phyloP scores from a whole-genome alignment of 2,888 invertebrate genomes.

The Zelleria hepariella region DNA sequence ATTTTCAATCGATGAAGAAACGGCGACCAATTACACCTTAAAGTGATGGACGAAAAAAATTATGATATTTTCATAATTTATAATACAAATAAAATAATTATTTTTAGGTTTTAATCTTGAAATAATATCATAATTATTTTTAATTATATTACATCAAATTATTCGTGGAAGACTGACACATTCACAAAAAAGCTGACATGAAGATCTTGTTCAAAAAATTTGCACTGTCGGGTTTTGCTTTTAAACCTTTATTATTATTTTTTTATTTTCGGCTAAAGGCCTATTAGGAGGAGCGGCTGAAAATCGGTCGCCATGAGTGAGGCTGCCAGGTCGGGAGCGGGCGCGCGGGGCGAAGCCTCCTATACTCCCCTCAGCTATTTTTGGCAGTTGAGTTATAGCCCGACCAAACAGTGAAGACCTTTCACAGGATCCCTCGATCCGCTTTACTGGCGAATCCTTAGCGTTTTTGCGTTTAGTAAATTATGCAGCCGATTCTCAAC shows the following conservation, averaged over 20 bases:
- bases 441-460: slow-evolving; percentile 61
- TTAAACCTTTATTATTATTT: slow-evolving; percentile 12
- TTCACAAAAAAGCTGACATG: too few relatives aligned
- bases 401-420: slow-evolving; percentile 67
- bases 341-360: slow-evolving; percentile 19
- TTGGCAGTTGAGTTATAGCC: slow-evolving; percentile 65
- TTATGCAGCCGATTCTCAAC: slow-evolving; percentile 43
- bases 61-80: too few relatives aligned
- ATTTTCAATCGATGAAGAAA: too few relatives aligned
- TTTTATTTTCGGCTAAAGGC: slow-evolving; percentile 41
- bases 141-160: too few relatives aligned
- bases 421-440: slow-evolving; percentile 61
- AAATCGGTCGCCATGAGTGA: slow-evolving; percentile 44
- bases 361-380: slow-evolving; percentile 58
- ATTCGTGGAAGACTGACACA: too few relatives aligned
- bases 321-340: slow-evolving; percentile 32
- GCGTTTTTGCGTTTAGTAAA: slow-evolving; percentile 47
- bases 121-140: too few relatives aligned
- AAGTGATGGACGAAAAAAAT: too few relatives aligned
- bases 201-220: too few relatives aligned
- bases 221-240: neutral
- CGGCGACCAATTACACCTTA: too few relatives aligned
- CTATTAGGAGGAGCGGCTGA: slow-evolving; percentile 46
- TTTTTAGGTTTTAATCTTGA: too few relatives aligned
- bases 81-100: too few relatives aligned